Conservation (phyloP, 1,140 invertebrate genomes). For the Aphaenogaster floridana region DNA sequence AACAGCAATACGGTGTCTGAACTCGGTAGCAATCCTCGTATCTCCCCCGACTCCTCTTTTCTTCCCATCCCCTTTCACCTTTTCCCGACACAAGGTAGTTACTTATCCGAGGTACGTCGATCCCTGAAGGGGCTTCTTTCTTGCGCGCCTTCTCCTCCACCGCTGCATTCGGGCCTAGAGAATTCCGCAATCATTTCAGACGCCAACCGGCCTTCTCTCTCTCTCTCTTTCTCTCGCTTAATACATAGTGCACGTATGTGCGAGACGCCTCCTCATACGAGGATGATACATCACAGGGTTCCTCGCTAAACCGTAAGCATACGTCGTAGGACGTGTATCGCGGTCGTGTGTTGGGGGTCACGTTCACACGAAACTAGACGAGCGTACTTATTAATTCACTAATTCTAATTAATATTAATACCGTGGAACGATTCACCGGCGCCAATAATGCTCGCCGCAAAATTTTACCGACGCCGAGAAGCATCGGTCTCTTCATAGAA, state of each 20-base stretch:
- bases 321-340: constrained; percentile 21
- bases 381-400: constrained; percentile 80
- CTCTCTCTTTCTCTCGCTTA: constrained; percentile 3
- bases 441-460: constrained; percentile 3
- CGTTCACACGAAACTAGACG: constrained; percentile 82
- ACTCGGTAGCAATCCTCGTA: constrained; percentile 55
- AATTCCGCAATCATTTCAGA: constrained; percentile 76
- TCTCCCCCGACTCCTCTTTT: constrained; percentile 47
- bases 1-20: constrained; percentile 56
- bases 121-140: constrained; percentile 62
- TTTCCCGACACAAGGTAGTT: constrained; percentile 58
- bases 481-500: not conserved
- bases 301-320: constrained; percentile 50
- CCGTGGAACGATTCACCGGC: not conserved
- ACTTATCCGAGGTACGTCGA: constrained; percentile 67
- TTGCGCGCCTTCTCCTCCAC: constrained; percentile 61
- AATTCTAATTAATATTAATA: constrained; percentile 85
- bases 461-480: constrained; percentile 21
- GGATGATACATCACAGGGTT: constrained; percentile 46
- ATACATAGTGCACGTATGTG: constrained; percentile 1
- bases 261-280: not conserved
- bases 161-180: constrained; percentile 60
- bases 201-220: constrained; percentile 51
- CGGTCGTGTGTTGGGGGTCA: constrained; percentile 75
- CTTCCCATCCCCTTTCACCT: constrained; percentile 45